Percentiles rank a stretch among this genome's conserved stretches.
These are phyloP conservation scores for Colostygia pectinataria DNA, from an alignment of 2,888 invertebrate genomes.

Conservation along the genomic window DNA sequence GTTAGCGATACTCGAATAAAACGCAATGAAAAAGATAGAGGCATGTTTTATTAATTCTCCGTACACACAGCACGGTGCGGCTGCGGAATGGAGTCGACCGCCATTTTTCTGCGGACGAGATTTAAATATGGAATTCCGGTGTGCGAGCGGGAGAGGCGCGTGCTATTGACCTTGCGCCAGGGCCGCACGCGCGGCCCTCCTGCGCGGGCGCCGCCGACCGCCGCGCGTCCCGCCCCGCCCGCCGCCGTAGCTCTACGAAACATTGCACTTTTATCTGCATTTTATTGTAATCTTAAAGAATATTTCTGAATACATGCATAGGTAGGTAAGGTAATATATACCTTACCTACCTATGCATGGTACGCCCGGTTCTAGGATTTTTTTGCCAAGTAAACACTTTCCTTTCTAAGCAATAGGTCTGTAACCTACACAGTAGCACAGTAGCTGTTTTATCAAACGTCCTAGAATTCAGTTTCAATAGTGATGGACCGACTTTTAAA, in stretches of 20 bases:
- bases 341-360: too few relatives aligned
- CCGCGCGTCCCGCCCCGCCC: conserved; percentile 40
- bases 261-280: conserved; percentile 55
- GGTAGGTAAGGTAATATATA: too few relatives aligned
- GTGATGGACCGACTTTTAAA: background rate
- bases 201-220: conserved; percentile 35
- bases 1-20: conserved; percentile 72
- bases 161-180: conserved; percentile 81
- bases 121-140: conserved; percentile 84
- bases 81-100: conserved; percentile 76
- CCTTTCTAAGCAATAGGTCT: too few relatives aligned
- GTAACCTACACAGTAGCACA: too few relatives aligned
- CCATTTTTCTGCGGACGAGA: conserved; percentile 83
- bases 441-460: too few relatives aligned
- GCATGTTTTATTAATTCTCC: conserved; percentile 81
- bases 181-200: conserved; percentile 70
- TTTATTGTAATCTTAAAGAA: conserved; percentile 39
- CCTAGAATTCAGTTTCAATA: too few relatives aligned
- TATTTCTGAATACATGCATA: background rate
- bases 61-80: conserved; percentile 68
- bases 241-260: conserved; percentile 39
- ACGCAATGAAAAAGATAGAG: conserved; percentile 67
- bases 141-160: conserved; percentile 81
- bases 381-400: background rate
- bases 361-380: background rate